Percentiles rank a stretch among this genome's conserved stretches.
These are phyloP conservation scores for Theretra japonica DNA, from an alignment of 2,888 invertebrate species.

Conservation along the genomic window DNA sequence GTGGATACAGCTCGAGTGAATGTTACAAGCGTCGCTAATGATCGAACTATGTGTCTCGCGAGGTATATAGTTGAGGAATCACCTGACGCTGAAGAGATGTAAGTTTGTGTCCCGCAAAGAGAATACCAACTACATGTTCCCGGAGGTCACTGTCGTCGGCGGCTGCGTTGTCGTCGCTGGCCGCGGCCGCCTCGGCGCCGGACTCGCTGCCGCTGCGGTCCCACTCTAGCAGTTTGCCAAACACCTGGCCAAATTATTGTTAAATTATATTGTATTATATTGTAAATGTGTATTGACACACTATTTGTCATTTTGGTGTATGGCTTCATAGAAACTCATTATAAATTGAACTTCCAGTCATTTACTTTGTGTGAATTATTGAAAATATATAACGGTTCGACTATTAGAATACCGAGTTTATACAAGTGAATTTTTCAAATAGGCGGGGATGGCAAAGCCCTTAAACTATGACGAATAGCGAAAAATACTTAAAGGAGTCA, in stretches of 20 bases:
- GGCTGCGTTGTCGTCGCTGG: conserved; percentile 57
- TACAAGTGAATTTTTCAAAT: too few relatives aligned
- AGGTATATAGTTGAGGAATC: conserved; percentile 15
- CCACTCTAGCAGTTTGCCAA: conserved; percentile 94
- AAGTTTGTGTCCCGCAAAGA: conserved; percentile 96
- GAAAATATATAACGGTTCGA: too few relatives aligned
- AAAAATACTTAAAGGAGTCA: too few relatives aligned
- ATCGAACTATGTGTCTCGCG: neutral
- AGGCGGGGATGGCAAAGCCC: too few relatives aligned
- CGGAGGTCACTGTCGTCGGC: conserved; percentile 88
- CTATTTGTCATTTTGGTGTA: too few relatives aligned
- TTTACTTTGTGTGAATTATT: too few relatives aligned
- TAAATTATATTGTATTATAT: neutral
- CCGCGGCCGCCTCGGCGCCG: conserved; percentile 83
- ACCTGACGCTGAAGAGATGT: conserved; percentile 97
- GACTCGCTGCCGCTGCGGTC: conserved; percentile 76
- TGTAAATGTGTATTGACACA: too few relatives aligned
- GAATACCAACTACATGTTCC: conserved; percentile 98
- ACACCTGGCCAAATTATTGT: conserved; percentile 85
- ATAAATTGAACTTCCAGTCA: too few relatives aligned
- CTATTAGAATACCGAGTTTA: too few relatives aligned
- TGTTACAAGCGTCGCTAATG: neutral
- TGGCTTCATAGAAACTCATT: too few relatives aligned
- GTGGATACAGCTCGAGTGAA: too few relatives aligned
- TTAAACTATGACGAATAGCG: too few relatives aligned